phyloP scores from a whole-genome alignment of 1,140 invertebrate species.

The Parasteatoda tepidariorum region DNA sequence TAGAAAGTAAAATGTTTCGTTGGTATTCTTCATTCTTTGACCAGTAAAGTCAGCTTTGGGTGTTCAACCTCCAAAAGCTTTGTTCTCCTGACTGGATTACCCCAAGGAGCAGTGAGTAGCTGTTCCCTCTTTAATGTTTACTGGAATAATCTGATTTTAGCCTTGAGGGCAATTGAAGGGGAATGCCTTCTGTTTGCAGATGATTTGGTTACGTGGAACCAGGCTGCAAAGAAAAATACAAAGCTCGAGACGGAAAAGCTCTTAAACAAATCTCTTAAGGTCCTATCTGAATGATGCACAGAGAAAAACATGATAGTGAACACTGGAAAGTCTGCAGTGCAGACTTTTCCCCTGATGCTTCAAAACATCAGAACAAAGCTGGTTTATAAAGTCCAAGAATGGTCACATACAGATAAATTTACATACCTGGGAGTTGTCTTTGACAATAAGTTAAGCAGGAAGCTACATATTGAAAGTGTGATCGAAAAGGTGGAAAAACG shows the following conservation, averaged over 20 bases:
- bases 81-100: background rate
- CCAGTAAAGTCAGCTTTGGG: background rate
- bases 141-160: background rate
- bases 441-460: background rate
- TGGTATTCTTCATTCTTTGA: constrained; percentile 1
- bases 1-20: background rate
- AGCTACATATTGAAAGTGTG: background rate
- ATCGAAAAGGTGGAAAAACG: background rate
- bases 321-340: background rate
- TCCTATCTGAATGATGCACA: background rate
- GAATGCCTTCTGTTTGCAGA: constrained; percentile 6
- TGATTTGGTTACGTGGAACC: background rate
- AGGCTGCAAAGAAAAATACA: background rate
- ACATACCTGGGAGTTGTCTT: background rate
- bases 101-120: background rate
- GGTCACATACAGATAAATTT: background rate
- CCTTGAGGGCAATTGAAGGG: background rate
- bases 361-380: background rate
- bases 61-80: background rate
- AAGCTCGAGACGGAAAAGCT: background rate
- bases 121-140: background rate
- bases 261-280: background rate
- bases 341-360: background rate
- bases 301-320: background rate
- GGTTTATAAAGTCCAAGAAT: background rate